A percentile compares a stretch with the other conserved stretches of the same genome.
phyloP scores from a whole-genome alignment of 37 sponge, comb jelly and placozoan species.

The Ephydatia muelleri region DNA sequence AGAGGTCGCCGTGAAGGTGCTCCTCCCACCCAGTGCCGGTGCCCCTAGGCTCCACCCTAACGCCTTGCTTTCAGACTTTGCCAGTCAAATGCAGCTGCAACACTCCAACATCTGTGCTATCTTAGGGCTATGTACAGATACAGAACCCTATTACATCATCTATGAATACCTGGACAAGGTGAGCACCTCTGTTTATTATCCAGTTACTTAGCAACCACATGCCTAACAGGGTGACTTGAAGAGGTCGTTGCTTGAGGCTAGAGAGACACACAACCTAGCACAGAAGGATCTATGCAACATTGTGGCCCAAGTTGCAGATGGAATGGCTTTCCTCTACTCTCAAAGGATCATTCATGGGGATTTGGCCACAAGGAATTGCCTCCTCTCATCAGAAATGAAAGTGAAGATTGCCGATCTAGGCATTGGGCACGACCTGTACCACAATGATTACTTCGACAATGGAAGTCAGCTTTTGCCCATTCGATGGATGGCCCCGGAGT shows the following conservation, averaged over 20 bases:
- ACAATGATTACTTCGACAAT: constrained; percentile 83
- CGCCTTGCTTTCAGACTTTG: constrained; percentile 56
- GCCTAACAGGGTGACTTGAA: constrained; percentile 79
- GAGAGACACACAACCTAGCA: constrained; percentile 29
- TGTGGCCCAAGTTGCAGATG: constrained; percentile 74
- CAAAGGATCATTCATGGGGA: constrained; percentile 84
- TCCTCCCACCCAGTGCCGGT: not conserved
- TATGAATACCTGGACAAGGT: constrained; percentile 86
- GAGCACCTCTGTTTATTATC: not conserved
- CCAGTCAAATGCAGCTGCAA: constrained; percentile 76
- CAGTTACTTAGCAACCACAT: not conserved
- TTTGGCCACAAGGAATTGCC: constrained; percentile 86
- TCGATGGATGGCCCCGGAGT: constrained; percentile 94
- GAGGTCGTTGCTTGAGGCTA: constrained; percentile 49
- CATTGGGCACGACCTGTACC: constrained; percentile 84
- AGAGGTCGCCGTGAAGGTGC: constrained; percentile 67
- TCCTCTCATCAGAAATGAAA: constrained; percentile 60
- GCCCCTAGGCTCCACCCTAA: constrained; percentile 16
- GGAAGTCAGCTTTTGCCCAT: constrained; percentile 81
- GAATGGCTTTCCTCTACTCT: constrained; percentile 82
- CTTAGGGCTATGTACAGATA: constrained; percentile 77
- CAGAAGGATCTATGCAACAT: constrained; percentile 49
- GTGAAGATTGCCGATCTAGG: constrained; percentile 89
- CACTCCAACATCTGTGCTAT: constrained; percentile 65
- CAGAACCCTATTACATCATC: constrained; percentile 84